Percentiles rank a stretch among this genome's conserved stretches.
Evolutionary conservation across 2,888 invertebrate species (phyloP).

Genomic region (Iphiclides podalirius): DNA sequence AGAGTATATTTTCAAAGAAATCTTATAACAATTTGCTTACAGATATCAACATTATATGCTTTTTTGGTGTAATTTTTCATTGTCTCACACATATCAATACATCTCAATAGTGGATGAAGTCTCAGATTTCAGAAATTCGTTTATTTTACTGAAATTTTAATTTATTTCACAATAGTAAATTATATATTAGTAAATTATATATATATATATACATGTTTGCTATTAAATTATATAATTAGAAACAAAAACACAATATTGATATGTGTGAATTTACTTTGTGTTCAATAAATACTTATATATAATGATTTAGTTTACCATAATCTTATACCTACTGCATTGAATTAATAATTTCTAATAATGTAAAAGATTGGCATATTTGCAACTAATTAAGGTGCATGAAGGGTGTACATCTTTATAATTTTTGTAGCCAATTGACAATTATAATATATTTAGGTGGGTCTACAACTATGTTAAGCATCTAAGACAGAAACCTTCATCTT

Average conservation of each 20-base stretch:
- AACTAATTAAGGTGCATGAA: slow-evolving; percentile 4
- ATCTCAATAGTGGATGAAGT: too few relatives aligned
- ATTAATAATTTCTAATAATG: slow-evolving; percentile 8
- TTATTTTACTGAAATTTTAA: too few relatives aligned
- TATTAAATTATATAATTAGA: background rate
- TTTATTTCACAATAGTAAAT: too few relatives aligned
- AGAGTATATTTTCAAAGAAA: slow-evolving; percentile 27
- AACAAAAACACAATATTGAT: slow-evolving; percentile 13
- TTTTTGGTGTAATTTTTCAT: slow-evolving; percentile 43
- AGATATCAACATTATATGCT: slow-evolving; percentile 46
- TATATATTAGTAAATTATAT: too few relatives aligned
- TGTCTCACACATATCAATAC: slow-evolving; percentile 34
- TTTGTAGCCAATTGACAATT: slow-evolving; percentile 7
- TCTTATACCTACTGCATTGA: background rate
- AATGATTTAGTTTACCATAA: slow-evolving; percentile 1
- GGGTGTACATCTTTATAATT: slow-evolving; percentile 5
- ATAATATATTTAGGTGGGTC: slow-evolving; percentile 36
- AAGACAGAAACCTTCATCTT: slow-evolving; percentile 58
- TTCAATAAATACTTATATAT: slow-evolving; percentile 21
- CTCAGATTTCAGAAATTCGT: too few relatives aligned
- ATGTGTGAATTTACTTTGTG: slow-evolving; percentile 22
- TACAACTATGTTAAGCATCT: slow-evolving; percentile 43
- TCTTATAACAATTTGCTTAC: slow-evolving; percentile 35
- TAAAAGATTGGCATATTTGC: background rate
- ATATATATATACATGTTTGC: too few relatives aligned